phyloP scores from a whole-genome alignment of 2,113 vertebrate species.

The Phalacrocorax pelagicus region DNA sequence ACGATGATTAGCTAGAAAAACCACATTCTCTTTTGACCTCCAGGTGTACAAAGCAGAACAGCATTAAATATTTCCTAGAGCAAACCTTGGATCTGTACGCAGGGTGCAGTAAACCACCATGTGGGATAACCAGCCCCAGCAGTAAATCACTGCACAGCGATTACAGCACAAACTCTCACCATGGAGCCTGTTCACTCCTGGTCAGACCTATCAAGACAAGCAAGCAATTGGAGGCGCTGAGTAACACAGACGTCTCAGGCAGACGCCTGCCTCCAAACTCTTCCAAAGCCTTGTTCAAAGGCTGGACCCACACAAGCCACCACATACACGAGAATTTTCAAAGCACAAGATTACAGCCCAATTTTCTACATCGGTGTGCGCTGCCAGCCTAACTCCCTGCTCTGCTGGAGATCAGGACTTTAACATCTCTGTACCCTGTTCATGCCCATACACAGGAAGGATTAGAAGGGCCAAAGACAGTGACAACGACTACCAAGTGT shows the following conservation, averaged over 20 bases:
- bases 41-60: neutral
- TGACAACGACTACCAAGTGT: neutral
- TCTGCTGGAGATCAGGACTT: neutral
- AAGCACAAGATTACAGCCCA: neutral
- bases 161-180: neutral
- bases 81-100: neutral
- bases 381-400: neutral
- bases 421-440: neutral
- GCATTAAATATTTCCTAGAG: neutral
- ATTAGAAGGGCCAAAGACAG: neutral
- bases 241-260: neutral
- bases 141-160: accelerated
- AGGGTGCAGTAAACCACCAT: neutral
- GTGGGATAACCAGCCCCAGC: neutral
- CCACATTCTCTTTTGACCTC: neutral
- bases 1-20: neutral
- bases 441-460: neutral
- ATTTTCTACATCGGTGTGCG: accelerated
- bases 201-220: neutral
- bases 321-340: neutral
- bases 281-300: neutral
- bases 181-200: accelerated
- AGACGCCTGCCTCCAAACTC: neutral
- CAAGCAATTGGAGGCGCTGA: neutral
- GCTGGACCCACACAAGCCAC: neutral